Percentiles rank a stretch among this genome's conserved stretches.
Evolutionary conservation across 2,113 vertebrate species (phyloP).

Genomic region (Indicator maculatus): DNA sequence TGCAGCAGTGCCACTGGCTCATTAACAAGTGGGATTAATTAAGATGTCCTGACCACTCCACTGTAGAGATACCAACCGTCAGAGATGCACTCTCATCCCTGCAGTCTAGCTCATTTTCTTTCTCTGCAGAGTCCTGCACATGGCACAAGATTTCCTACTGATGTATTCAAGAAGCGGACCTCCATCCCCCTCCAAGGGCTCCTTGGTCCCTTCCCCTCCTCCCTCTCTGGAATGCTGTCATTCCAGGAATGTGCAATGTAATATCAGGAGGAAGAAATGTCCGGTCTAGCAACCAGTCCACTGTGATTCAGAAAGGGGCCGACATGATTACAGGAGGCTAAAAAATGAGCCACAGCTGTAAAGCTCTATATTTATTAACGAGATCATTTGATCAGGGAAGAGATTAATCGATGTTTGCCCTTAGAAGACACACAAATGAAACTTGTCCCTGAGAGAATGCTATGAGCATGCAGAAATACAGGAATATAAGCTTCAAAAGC

Average conservation of each 20-base stretch:
- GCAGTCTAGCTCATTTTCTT: not conserved
- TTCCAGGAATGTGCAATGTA: fast-evolving
- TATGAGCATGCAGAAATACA: not conserved
- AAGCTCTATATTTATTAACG: not conserved
- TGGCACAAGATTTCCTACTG: not conserved
- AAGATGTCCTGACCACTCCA: not conserved
- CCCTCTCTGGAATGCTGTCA: not conserved
- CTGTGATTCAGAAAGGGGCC: not conserved
- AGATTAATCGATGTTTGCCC: not conserved
- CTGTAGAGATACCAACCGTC: not conserved
- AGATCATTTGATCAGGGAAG: not conserved
- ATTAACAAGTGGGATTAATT: conserved; percentile 33
- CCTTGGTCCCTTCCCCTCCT: not conserved
- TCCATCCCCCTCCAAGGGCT: not conserved
- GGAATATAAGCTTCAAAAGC: not conserved
- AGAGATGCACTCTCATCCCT: not conserved
- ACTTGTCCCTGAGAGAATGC: not conserved
- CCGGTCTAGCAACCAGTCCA: not conserved
- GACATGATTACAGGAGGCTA: not conserved
- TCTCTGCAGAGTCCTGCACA: not conserved
- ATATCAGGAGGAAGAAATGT: not conserved
- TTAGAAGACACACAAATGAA: not conserved
- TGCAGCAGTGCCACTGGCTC: not conserved
- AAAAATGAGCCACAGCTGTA: not conserved
- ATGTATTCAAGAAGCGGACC: not conserved